Base-by-base conservation (phyloP, 2,113 vertebrate genomes). In the Malurus melanocephalus region DNA sequence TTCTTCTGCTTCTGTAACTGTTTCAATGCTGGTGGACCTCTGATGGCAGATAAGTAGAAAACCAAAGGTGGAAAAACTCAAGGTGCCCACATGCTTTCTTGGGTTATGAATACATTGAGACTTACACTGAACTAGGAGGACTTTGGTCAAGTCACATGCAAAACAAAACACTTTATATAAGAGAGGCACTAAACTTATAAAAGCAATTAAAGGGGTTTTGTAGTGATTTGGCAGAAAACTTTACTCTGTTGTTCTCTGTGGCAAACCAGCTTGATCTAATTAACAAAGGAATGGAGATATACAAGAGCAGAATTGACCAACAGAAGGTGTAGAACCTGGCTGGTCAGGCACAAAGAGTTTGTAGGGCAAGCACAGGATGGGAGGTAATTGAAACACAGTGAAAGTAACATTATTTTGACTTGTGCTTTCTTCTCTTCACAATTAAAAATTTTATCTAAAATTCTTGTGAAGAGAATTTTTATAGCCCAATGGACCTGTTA, bases 221-320 rank as follows among this genome's bases (percentile, higher is more conserved):
- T 76, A 75, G 69, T 82, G 67, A 89, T 92, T 92, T 94, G 74
- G 13, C 83, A 62, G 80, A 66, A 80, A 86, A 48, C 59, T 62
- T 92, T 66, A 61, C 60, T 45, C 13, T 56, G 64, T 13, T 46
- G 12, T 84, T 87, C 78, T 87, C 62, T 80, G 51, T 35, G 66
- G n/a, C 80, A 92, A 87, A 55, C 66, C 62, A 81, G 30, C 80
- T 88, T 77, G 62, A 77, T 88, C 55, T 87, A 79, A 88, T 68
- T 88, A 79, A 55, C 35, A 62, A 75, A 53, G 60, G 69, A 21
- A 30, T 59, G 51, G 71, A 69, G 40, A 22, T 93, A 1, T 51
- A 8, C 40, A 21, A 53, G 43, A 62, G 28, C 49, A 92, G 65
- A 79, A 78, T 16, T 86, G 62, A 59, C 66, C 43, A 84, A 72